Conservation (phyloP, 1,140 invertebrate species). For the Bombus affinis region DNA sequence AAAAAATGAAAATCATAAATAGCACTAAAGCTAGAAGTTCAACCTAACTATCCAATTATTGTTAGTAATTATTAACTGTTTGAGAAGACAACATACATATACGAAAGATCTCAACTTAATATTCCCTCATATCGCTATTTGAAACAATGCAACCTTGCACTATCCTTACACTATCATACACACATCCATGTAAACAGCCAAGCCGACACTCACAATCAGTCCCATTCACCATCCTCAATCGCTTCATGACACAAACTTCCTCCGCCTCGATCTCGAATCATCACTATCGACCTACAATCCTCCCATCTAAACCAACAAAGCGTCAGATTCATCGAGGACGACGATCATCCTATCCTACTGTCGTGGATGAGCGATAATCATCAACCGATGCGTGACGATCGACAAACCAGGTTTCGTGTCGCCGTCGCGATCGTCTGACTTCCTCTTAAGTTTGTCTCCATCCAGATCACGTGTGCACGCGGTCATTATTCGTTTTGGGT, state of each 20-base stretch:
- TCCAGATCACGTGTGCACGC: constrained; percentile 20
- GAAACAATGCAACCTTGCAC: no score
- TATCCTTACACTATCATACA: neutral
- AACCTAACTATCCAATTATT: no score
- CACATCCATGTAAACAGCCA: neutral
- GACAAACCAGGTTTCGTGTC: neutral
- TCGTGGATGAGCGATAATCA: neutral
- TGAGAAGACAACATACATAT: no score
- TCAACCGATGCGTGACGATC: neutral
- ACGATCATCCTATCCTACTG: neutral
- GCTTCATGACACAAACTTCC: neutral
- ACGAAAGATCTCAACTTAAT: no score
- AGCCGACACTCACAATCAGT: neutral
- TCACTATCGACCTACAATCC: neutral
- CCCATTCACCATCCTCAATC: neutral
- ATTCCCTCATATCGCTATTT: no score
- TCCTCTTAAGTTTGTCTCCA: constrained; percentile 9
- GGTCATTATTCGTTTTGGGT: neutral
- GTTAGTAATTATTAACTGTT: no score
- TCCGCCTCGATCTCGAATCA: neutral
- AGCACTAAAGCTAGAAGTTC: no score
- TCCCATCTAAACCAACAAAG: neutral
- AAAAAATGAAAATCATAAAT: no score
- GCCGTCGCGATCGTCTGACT: neutral
- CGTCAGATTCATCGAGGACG: neutral